Evolutionary conservation across 2,888 invertebrate genomes (phyloP).

Genomic region (Leuctra nigra): DNA sequence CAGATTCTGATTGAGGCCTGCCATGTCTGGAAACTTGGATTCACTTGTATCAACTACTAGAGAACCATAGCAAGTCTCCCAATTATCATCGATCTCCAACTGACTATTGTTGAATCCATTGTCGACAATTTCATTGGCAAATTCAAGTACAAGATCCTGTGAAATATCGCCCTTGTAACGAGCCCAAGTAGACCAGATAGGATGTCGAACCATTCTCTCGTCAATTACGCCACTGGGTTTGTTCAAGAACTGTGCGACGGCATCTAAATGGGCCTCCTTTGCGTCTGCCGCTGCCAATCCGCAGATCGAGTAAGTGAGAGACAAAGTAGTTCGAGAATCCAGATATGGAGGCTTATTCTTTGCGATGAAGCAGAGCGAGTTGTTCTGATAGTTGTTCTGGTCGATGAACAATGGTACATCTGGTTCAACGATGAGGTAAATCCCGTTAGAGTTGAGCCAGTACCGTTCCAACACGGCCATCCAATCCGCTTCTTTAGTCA

Average conservation of each 20-base stretch:
- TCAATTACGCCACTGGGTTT: constrained; percentile 59
- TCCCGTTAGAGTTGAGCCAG: constrained; percentile 23
- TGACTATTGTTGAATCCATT: constrained; percentile 65
- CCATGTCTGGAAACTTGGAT: constrained; percentile 61
- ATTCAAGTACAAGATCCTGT: constrained; percentile 53
- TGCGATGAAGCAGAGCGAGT: constrained; percentile 19
- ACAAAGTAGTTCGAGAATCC: background rate
- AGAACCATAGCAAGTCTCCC: constrained; percentile 83
- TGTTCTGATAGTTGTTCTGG: constrained; percentile 19
- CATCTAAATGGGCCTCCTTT: constrained; percentile 22
- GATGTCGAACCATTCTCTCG: constrained; percentile 63
- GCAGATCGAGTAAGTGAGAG: constrained; percentile 19
- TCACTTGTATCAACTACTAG: constrained; percentile 55
- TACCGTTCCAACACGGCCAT: constrained; percentile 23
- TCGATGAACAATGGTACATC: constrained; percentile 23
- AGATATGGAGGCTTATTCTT: constrained; percentile 20
- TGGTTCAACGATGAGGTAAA: constrained; percentile 18
- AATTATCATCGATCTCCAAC: constrained; percentile 81
- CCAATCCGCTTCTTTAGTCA: constrained; percentile 15
- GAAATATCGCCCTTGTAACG: constrained; percentile 61
- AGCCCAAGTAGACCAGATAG: constrained; percentile 88
- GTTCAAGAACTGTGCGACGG: constrained; percentile 46
- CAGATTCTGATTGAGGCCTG: constrained; percentile 51
- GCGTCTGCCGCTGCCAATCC: constrained; percentile 14
- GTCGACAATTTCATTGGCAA: constrained; percentile 58